Base-by-base conservation (phyloP, 2,888 invertebrate genomes). In the Lutraria lutraria region DNA sequence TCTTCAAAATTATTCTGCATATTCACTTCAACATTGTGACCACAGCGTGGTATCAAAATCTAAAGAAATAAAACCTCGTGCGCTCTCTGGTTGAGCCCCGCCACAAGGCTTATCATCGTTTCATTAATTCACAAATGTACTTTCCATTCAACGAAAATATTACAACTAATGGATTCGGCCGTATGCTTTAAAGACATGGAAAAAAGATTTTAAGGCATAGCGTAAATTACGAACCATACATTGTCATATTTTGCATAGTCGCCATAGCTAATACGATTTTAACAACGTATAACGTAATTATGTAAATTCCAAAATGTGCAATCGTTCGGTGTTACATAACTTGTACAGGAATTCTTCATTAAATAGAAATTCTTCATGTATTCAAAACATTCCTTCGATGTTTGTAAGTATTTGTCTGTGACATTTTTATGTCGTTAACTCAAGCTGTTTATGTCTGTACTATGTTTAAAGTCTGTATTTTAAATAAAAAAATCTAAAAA, bases 241-340 rank as follows among this genome's bases (percentile, higher is more conserved):
- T 89, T 89, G 91, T 91, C 91, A 88, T 91, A 89, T 86, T 91
- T 89, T 81, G 89, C 86, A 91, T 91, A 83, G 86, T 89, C 89
- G n/a, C 63, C 80, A 88, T 88, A 83, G 54, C 88, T 83, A n/a
- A 83, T 34, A 52, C 52, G 56, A 83, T 43, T 84, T 87, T 81
- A 89, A 88, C 86, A 91, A 89, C 88, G 80, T 84, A 68, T 81
- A 56, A 82, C 83, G 87, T 91, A 91, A 91, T 91, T 91, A 91
- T 84, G 85, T 80, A 54, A 43, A 91, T 91, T 85, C 91, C 89
- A 31, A 91, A 88, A 91, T 91, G 91, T 91, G 91, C 88, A 91
- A 83, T 52, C 85, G 88, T 88, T 89, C 88, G 89, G 72, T 34
- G 85, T 89, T 89, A 89, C 86, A 91, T 91, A 89, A 91, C 79